Evolutionary conservation across 2,797 vertebrate species (phyloP), one percentile per base, ranked within the genome.

Genomic region (Novumbra hubbsi): DNA sequence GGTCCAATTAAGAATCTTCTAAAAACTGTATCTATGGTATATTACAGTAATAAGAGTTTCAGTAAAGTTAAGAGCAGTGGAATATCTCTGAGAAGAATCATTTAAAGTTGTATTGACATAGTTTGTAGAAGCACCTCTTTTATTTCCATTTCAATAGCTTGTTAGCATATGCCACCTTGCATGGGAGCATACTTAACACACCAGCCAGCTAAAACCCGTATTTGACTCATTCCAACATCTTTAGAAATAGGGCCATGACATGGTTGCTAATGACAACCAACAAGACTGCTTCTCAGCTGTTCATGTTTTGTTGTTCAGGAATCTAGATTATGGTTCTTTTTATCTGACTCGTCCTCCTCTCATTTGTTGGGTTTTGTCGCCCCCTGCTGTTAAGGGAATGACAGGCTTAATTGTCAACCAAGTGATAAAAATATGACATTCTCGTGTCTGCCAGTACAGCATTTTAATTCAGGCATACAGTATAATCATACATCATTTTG

Each of bases 381-480:
- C 92, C 89, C 89, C 92, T 93, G 86, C 90, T 91, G 92, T 90
- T 84, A 71, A 64, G 69, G 82, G 76, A 76, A 69, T 80, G 38
- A 67, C 19, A 38, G 32, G 15, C 11, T 4, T 12, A 8, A 16
- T 67, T 4, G 12, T 65, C 19, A 73, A 73, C 1, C n/a, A 28
- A 62, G 16, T 11, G 41, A 71, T 2, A 30, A 64, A 7, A 70
- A 73, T 48, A 63, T 19, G 15, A 50, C 15, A 83, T n/a, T 71
- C 73, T 38, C 0, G 68, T 68, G 85, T 83, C 72, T 82, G 81
- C 74, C 76, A 81, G 84, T 80, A 75, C 63, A 69, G 71, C 15
- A 55, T 83, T 91, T 92, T 93, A 90, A 93, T 93, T 92, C 86
- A 85, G 91, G 91, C 89, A 89, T 86, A 84, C 77, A 88, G 80